Base-by-base conservation (phyloP, 2,797 vertebrate species). In the Cercopithecus petaurista region DNA sequence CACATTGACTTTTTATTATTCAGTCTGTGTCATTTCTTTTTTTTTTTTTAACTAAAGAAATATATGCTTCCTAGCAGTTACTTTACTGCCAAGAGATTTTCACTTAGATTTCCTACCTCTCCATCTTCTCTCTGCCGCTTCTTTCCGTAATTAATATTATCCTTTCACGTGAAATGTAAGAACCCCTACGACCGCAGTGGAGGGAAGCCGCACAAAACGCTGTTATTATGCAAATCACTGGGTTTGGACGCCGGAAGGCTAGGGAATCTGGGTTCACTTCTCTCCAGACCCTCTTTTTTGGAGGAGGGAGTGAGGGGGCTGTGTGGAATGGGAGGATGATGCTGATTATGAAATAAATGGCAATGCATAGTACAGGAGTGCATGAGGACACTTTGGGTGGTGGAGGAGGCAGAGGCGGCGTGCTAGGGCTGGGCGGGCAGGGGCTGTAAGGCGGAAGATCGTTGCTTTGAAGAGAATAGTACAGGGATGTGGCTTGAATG, bases 401-500 rank as follows among this genome's bases (percentile, higher is more conserved):
- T 72, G 75, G 89, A 84, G 59, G 48, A 81, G 80, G 80, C 92
- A 80, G 83, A 87, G 76, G 64, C 73, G 24, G 90, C 84, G 13
- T 86, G 79, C 81, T n/a, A 28, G 91, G 81, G 88, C 81, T 79
- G 76, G 93, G 50, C 86, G 96, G 81, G 80, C 81, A 76, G 95
- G n/a, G 43, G 73, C 75, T 52, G 50, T 5, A 84, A 87, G 87
- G 86, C 48, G 19, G 88, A 96, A 93, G 97, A 96, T 96, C 93
- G 93, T 90, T 95, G 96, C 96, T 98, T 98, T 97, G 97, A 97
- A 97, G 89, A 94, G 96, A 95, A 95, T 70, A 88, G 77, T 79
- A 10, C 12, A 41, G 92, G 61, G 97, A 86, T 93, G 93, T 88
- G 85, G 94, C 67, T 86, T 76, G 94, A 96, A 94, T 75, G 89